A percentile compares a stretch with the other conserved stretches of the same genome.
Evolutionary conservation across 92 coral and sea anemone species (phyloP).

Genomic region (Muricea muricata): DNA sequence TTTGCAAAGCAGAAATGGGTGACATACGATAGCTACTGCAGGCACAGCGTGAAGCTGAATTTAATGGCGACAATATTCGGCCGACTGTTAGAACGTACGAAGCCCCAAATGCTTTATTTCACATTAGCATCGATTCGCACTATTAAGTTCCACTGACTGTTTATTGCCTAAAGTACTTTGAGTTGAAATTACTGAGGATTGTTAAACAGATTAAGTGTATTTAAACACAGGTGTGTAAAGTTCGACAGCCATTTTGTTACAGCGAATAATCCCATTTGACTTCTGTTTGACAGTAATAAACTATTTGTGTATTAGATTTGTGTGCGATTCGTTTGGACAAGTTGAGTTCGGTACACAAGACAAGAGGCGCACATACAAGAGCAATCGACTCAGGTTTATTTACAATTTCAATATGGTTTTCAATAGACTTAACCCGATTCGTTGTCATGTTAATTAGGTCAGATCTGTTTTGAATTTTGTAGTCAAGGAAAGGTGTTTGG

Average conservation of each 20-base stretch:
- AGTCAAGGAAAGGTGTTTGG: conserved; percentile 17
- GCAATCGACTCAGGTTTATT: neutral
- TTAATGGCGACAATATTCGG: neutral
- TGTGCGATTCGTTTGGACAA: neutral
- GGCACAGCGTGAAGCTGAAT: neutral
- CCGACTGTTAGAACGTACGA: neutral
- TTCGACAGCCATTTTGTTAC: neutral
- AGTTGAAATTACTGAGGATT: conserved; percentile 12
- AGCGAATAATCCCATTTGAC: neutral
- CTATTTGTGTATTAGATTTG: neutral
- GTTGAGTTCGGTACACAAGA: neutral
- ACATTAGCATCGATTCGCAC: neutral
- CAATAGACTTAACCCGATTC: neutral
- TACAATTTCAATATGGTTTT: neutral
- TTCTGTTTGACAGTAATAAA: neutral
- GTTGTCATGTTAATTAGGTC: conserved; percentile 26
- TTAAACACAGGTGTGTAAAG: conserved; percentile 10
- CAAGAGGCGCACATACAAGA: neutral
- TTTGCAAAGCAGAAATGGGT: neutral
- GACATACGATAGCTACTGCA: neutral
- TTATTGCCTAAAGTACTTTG: neutral
- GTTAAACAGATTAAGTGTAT: conserved; percentile 6
- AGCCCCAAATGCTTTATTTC: neutral
- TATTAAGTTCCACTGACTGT: neutral
- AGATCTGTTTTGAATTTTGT: conserved; percentile 34